Percentiles rank a stretch among this genome's conserved stretches.
phyloP scores from a whole-genome alignment of 2,797 vertebrate species.

The Epinephelus coioides region DNA sequence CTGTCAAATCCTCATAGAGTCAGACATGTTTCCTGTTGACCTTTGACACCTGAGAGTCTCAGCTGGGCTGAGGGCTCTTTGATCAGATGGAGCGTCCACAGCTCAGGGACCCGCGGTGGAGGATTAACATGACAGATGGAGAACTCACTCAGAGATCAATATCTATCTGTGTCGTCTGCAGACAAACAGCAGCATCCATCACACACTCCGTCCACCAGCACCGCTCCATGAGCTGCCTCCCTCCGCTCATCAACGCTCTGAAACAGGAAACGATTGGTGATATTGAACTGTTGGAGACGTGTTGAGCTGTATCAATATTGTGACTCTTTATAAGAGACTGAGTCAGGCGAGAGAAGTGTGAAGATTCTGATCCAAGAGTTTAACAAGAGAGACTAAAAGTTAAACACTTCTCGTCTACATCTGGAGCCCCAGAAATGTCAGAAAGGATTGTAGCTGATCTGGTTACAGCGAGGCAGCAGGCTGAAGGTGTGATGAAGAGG shows the following conservation, averaged over 20 bases:
- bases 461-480: too few species aligned
- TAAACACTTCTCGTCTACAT: too few species aligned
- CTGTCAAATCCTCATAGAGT: too few species aligned
- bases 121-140: slow-evolving; percentile 53
- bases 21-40: neutral
- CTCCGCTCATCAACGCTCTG: slow-evolving; percentile 31
- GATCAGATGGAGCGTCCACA: too few species aligned
- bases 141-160: slow-evolving; percentile 36
- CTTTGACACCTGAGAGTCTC: slow-evolving; percentile 20
- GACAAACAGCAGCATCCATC: slow-evolving; percentile 34
- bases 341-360: neutral
- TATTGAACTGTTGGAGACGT: slow-evolving; percentile 30
- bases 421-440: too few species aligned
- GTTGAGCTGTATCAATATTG: slow-evolving; percentile 49
- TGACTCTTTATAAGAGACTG: slow-evolving; percentile 19
- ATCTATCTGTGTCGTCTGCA: slow-evolving; percentile 5
- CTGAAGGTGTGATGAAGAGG: too few species aligned
- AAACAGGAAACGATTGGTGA: slow-evolving; percentile 41
- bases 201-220: neutral
- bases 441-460: too few species aligned
- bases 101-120: too few species aligned
- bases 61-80: too few species aligned
- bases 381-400: too few species aligned
- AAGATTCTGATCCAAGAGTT: too few species aligned
- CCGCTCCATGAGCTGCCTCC: neutral